Conservation (phyloP, 2,113 vertebrate species). For the Trematomus loennbergii region DNA sequence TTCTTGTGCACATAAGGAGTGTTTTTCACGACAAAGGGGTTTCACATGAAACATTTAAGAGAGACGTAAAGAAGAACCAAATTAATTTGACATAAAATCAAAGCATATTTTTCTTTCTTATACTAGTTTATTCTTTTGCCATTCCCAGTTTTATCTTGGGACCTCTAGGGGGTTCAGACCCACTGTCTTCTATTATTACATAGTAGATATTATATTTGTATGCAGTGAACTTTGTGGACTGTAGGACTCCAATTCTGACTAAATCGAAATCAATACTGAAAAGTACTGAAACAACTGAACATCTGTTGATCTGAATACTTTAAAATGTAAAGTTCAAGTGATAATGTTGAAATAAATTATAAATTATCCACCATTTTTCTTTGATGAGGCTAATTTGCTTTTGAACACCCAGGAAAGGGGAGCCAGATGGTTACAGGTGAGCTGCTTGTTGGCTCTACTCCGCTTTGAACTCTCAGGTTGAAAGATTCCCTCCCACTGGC, state of each 20-base stretch:
- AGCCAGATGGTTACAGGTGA: slow-evolving; percentile 13
- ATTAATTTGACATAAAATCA: not conserved
- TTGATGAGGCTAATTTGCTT: not conserved
- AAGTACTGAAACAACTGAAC: not conserved
- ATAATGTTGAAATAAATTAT: not conserved
- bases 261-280: not conserved
- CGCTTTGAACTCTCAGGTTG: slow-evolving; percentile 46
- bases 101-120: not conserved
- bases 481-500: slow-evolving; percentile 38
- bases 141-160: not conserved
- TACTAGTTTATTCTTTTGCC: not conserved
- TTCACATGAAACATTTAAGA: too few relatives aligned
- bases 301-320: not conserved
- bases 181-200: not conserved
- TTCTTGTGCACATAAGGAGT: not conserved
- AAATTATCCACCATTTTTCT: not conserved
- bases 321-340: not conserved
- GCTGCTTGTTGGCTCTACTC: not conserved
- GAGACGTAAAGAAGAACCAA: not conserved
- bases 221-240: not conserved
- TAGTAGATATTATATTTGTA: not conserved
- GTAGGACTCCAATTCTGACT: not conserved
- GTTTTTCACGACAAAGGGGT: not conserved
- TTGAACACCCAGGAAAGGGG: not conserved
- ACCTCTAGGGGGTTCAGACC: not conserved